Evolutionary conservation across 2,797 vertebrate genomes (phyloP), one percentile per base, ranked within the genome.

Genomic region (Melanotaenia boesemani): DNA sequence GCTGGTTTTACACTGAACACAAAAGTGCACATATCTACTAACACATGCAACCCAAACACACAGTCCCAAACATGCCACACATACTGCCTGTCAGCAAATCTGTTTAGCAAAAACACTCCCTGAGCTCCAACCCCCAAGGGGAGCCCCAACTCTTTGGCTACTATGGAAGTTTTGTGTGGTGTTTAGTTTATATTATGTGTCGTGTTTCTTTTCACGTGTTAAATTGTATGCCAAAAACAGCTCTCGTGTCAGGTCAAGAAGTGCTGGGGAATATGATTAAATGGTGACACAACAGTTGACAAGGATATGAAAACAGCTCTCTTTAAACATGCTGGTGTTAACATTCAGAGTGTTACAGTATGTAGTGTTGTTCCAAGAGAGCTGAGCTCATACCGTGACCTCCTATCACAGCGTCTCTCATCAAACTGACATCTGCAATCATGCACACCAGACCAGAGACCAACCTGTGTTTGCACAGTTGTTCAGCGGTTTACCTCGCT

Each of bases 381-480:
- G 11, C 77, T 82, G 82, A 82, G 77, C 74, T 82, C 87, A 67
- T 64, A 59, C 71, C 36, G 2, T 18, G 8, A 48, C 22, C 77
- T 78, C 58, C 70, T 81, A 76, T 87, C 80, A 34, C 72, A 73
- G 39, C 73, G 28, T 77, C 67, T 82, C 77, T 79, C 80, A 63
- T 76, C 71, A 44, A 56, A 52, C 75, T 76, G 78, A 81, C 82
- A 72, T 88, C 86, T 90, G 73, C 88, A 91, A 90, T 89, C 89
- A 87, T 50, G 73, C 82, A 50, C 75, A 70, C 68, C 84, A 71
- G 65, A 79, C 69, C 32, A 36, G 71, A 74, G 80, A 81, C 71
- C 79, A 63, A 83, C 82, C 83, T 80, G 88, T 93, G 83, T 91
- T 90, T 90, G 84, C 66, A 83, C 89, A 91, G 88, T 91, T 92